These are phyloP conservation scores for Encarsia formosa DNA, from an alignment of 2,888 invertebrate species.

Conservation along the genomic window DNA sequence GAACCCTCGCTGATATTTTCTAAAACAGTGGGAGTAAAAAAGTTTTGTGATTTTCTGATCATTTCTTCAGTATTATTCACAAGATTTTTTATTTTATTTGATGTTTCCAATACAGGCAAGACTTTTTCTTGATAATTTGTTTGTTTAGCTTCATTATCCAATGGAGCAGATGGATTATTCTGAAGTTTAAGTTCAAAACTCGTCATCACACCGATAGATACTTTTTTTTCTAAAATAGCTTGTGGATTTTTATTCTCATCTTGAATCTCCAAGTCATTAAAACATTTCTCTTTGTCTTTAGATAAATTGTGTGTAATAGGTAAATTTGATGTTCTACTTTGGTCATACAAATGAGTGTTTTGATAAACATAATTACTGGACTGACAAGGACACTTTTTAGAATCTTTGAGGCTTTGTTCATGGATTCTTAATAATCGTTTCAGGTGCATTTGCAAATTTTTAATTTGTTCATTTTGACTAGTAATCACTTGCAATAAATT, in stretches of 20 bases:
- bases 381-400: slow-evolving; percentile 32
- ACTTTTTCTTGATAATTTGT: slow-evolving; percentile 23
- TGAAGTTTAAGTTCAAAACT: slow-evolving; percentile 62
- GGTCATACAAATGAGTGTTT: slow-evolving; percentile 22
- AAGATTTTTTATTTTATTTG: slow-evolving; percentile 23
- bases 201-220: slow-evolving; percentile 70
- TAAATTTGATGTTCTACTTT: slow-evolving; percentile 12
- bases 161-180: slow-evolving; percentile 38
- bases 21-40: slow-evolving; percentile 36
- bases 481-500: slow-evolving; percentile 63
- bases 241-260: slow-evolving; percentile 37
- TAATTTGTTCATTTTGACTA: slow-evolving; percentile 64
- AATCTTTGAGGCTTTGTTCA: slow-evolving; percentile 36
- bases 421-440: slow-evolving; percentile 54
- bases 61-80: slow-evolving; percentile 25
- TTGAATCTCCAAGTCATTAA: slow-evolving; percentile 18
- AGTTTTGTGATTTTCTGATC: slow-evolving; percentile 32
- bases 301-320: slow-evolving; percentile 19
- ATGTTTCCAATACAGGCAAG: slow-evolving; percentile 12
- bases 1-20: slow-evolving; percentile 48
- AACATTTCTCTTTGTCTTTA: slow-evolving; percentile 30
- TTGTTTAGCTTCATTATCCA: slow-evolving; percentile 29
- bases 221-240: slow-evolving; percentile 54
- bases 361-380: slow-evolving; percentile 17
- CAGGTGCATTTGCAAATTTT: slow-evolving; percentile 62